These are phyloP conservation scores for Mastacembelus armatus DNA, from an alignment of 2,797 vertebrate species.

Conservation along the genomic window DNA sequence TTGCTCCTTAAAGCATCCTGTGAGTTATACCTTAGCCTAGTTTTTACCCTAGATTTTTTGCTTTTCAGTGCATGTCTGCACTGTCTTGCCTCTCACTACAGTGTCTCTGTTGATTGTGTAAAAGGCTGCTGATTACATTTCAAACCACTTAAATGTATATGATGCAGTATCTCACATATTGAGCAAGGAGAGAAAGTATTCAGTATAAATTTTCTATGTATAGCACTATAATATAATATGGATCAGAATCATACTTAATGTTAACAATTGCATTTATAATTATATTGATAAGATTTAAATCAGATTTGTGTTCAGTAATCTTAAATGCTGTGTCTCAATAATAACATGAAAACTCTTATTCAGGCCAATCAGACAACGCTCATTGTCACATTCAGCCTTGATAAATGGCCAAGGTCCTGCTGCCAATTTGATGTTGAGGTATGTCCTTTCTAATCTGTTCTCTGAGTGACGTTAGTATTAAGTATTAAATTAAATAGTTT, in stretches of 20 bases:
- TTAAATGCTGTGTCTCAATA: background rate
- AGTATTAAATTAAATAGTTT: background rate
- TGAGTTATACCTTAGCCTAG: conserved; percentile 15
- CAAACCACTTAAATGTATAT: background rate
- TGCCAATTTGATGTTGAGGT: conserved; percentile 77
- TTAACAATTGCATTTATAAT: background rate
- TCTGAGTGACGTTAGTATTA: background rate
- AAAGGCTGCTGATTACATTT: conserved; percentile 2
- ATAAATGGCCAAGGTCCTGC: conserved; percentile 67
- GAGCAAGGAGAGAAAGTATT: too few species aligned
- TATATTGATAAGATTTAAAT: background rate
- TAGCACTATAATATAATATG: too few species aligned
- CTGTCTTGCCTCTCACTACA: too few species aligned
- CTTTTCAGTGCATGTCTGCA: conserved; percentile 9
- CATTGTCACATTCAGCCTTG: conserved; percentile 60
- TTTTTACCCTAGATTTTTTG: conserved; percentile 34
- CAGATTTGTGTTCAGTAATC: background rate
- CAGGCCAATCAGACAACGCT: conserved; percentile 53
- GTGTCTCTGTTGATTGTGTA: too few species aligned
- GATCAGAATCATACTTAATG: background rate
- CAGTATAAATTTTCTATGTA: too few species aligned
- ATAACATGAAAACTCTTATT: background rate
- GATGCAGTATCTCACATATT: too few species aligned
- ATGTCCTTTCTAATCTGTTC: background rate
- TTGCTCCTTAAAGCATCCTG: conserved; percentile 31